Evolutionary conservation across 2,888 invertebrate species (phyloP).

Genomic region (Caenorhabditis angaria): DNA sequence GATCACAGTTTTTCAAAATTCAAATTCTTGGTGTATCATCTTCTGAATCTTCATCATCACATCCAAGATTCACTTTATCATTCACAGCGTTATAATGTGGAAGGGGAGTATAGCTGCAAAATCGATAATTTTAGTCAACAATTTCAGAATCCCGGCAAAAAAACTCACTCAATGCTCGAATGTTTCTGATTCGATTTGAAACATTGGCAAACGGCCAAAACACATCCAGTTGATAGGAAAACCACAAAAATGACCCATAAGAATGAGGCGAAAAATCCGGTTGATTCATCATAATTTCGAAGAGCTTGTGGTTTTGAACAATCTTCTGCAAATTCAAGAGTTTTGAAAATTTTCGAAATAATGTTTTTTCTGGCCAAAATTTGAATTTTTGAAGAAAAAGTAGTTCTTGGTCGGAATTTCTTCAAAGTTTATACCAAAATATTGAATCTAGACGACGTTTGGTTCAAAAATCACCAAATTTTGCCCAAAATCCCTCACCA

Average conservation of each 20-base stretch:
- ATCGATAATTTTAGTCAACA: no score
- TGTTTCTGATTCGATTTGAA: background rate
- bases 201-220: background rate
- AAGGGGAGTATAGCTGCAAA: slow-evolving; percentile 57
- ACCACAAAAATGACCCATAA: slow-evolving; percentile 25
- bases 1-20: background rate
- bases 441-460: background rate
- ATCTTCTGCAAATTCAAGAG: slow-evolving; percentile 48
- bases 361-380: background rate
- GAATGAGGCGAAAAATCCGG: slow-evolving; percentile 24
- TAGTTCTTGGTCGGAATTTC: background rate
- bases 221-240: background rate
- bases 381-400: background rate
- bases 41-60: slow-evolving; percentile 18
- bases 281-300: background rate
- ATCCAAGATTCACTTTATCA: slow-evolving; percentile 47
- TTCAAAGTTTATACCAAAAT: background rate
- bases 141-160: background rate
- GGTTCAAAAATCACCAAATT: background rate
- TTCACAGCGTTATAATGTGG: slow-evolving; percentile 53
- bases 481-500: slow-evolving; percentile 33
- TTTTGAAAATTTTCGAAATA: background rate
- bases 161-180: slow-evolving; percentile 13
- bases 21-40: background rate
- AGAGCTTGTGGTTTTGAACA: slow-evolving; percentile 34